Conservation (phyloP, 2,113 vertebrate species). For the Mastomys natalensis region DNA sequence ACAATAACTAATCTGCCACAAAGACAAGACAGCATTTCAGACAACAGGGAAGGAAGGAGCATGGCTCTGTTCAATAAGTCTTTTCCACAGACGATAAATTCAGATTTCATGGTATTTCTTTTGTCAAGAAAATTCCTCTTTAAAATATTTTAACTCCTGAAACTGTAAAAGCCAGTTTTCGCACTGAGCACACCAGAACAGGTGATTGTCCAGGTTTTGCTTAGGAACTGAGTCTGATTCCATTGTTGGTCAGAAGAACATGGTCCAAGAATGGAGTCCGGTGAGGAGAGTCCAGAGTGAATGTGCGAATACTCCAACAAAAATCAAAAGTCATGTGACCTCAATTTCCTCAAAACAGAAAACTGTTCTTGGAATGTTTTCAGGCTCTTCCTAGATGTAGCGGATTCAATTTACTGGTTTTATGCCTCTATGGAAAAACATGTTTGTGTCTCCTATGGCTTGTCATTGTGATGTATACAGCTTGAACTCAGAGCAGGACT, state of each 20-base stretch:
- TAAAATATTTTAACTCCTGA: not conserved
- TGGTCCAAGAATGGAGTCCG: not conserved
- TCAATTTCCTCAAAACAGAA: not conserved
- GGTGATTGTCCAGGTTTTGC: not conserved
- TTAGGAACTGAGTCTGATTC: not conserved
- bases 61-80: not conserved
- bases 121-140: not conserved
- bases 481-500: not conserved
- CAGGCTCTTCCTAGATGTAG: not conserved
- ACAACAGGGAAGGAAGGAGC: not conserved
- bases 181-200: not conserved
- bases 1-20: not conserved
- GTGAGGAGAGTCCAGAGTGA: not conserved
- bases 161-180: constrained; percentile 15
- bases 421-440: too few species aligned
- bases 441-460: not conserved
- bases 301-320: not conserved
- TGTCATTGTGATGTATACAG: not conserved
- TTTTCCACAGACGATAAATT: not conserved
- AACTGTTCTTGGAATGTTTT: not conserved
- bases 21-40: not conserved
- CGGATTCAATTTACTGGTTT: not conserved
- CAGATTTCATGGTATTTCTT: not conserved
- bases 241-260: not conserved
- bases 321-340: not conserved